These are phyloP conservation scores for Unio pictorum DNA, from an alignment of 2,888 invertebrate species.

Conservation along the genomic window DNA sequence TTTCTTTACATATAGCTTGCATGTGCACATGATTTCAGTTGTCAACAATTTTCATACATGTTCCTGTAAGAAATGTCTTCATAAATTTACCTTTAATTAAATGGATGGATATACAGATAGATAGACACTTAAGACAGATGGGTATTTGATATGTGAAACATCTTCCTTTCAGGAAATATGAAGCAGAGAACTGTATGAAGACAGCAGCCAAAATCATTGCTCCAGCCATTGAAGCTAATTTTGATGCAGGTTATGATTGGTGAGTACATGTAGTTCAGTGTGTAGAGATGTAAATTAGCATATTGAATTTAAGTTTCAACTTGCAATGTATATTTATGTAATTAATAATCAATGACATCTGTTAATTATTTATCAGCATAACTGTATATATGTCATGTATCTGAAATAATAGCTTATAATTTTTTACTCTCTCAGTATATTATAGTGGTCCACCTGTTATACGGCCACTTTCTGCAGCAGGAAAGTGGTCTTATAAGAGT, in stretches of 20 bases:
- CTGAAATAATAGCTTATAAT: too few relatives aligned
- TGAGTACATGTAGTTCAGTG: constrained; percentile 50
- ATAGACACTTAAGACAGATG: background rate
- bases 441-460: too few relatives aligned
- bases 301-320: background rate
- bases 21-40: too few relatives aligned
- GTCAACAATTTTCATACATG: too few relatives aligned
- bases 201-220: constrained; percentile 92
- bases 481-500: too few relatives aligned
- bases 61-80: too few relatives aligned
- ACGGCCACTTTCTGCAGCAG: too few relatives aligned
- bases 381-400: too few relatives aligned
- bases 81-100: too few relatives aligned
- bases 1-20: too few relatives aligned
- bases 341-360: background rate
- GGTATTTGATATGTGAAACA: background rate
- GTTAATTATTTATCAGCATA: background rate
- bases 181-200: constrained; percentile 87
- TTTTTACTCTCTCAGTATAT: too few relatives aligned
- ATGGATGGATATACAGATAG: background rate
- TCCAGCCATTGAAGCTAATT: constrained; percentile 81
- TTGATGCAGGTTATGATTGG: constrained; percentile 76
- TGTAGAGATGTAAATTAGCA: background rate
- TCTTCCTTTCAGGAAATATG: constrained; percentile 74
- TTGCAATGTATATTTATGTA: background rate